Base-by-base conservation (phyloP, 2,888 invertebrate genomes). In the Agrochola lychnidis region DNA sequence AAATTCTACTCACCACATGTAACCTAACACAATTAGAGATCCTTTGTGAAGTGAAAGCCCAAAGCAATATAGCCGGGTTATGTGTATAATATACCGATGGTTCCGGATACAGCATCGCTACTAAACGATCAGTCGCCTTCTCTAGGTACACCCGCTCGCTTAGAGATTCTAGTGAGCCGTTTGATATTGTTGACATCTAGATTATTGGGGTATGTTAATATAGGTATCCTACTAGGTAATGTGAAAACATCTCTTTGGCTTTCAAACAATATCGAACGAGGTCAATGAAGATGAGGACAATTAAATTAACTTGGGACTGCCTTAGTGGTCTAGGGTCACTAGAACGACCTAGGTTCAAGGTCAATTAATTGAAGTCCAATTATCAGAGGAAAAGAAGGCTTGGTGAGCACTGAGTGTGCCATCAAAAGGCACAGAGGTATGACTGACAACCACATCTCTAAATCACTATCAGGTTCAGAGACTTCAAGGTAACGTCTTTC, bases 171-270 rank as follows among this genome's bases (percentile, higher is more conserved):
- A 95, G 79, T 25, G 94, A 90, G 4, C 90, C 91, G 75, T 95
- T 95, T 10, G 96, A 96, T 91, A 96, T 91, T 36, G 95, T 90
- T 42, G 96, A 94, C 96, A 96, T 96, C 96, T 96, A 70, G 22
- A 45, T 45, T 62, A 62, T 42, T 68, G 10, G 16, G 53, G 7
- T 40, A 40, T 56, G 6, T 40, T 12, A 6, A 9, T 40, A 36
- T n/a, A 68, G 10, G 19, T 5, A 10, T 51, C n/a, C 16, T n/a
- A 51, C 5, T 36, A 67, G 51, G 16, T 22, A 36, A 51, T 16
- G 4, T n/a, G 4, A 10, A 56, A 4, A n/a, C 4, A 12, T 56
- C 4, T 12, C 4, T 56, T n/a, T 12, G 1, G 56, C 56, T 10
- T 56, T n/a, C 56, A n/a, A 56, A 56, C n/a, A 12, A 10, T n/a